Evolutionary conservation across 1,140 invertebrate species (phyloP).

Genomic region (Nomia melanderi): DNA sequence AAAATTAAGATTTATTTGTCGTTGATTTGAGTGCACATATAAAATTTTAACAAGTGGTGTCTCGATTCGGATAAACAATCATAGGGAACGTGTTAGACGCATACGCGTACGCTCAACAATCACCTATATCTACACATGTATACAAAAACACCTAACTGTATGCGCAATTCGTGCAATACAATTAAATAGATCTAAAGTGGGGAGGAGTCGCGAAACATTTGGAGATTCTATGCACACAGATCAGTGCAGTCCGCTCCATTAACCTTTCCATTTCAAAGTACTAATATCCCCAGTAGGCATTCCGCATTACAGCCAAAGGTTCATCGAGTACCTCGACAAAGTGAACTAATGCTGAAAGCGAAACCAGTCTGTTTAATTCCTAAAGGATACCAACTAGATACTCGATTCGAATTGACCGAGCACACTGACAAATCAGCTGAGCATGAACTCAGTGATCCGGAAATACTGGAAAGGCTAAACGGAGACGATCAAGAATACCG

Average conservation of each 20-base stretch:
- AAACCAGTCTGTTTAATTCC: not conserved
- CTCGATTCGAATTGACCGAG: not conserved
- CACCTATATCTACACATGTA: not conserved
- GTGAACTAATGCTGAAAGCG: not conserved
- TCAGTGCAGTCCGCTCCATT: not conserved
- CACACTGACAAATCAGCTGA: too few species aligned
- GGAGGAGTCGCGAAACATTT: not conserved
- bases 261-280: not conserved
- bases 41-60: too few species aligned
- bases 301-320: not conserved
- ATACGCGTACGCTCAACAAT: constrained; percentile 1
- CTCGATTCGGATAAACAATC: not conserved
- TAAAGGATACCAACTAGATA: not conserved
- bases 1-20: constrained; percentile 22
- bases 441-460: not conserved
- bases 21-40: not conserved
- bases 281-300: not conserved
- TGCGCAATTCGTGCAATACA: not conserved
- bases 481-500: not conserved
- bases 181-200: not conserved
- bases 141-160: not conserved
- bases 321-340: not conserved
- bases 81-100: not conserved
- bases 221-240: constrained; percentile 14
- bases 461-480: not conserved